Percentiles rank a stretch among this genome's conserved stretches.
phyloP scores from a whole-genome alignment of 2,797 vertebrate genomes.

The Mus spretus region DNA sequence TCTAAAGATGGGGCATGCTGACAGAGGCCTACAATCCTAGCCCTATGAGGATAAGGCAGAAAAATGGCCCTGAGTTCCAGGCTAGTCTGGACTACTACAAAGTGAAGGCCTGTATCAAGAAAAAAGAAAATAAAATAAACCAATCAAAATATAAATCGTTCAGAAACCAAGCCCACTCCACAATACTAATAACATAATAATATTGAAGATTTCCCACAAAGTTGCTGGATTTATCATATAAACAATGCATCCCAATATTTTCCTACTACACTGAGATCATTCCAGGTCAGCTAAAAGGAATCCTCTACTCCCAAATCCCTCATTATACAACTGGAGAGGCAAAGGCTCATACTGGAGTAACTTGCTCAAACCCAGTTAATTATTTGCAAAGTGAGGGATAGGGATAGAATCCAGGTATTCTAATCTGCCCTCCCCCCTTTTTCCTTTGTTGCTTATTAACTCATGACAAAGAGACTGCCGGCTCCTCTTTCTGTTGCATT shows the following conservation, averaged over 20 bases:
- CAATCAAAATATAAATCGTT: background rate
- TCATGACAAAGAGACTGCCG: constrained; percentile 64
- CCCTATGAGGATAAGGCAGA: background rate
- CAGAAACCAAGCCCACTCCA: background rate
- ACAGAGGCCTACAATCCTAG: background rate
- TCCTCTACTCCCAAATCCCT: background rate
- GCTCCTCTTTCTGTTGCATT: constrained; percentile 67
- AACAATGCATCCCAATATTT: background rate
- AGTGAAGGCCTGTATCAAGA: background rate
- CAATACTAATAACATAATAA: background rate
- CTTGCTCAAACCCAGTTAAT: constrained; percentile 62
- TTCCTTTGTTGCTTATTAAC: constrained; percentile 71
- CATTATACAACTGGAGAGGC: constrained; percentile 21
- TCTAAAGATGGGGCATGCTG: background rate
- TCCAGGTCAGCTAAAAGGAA: constrained; percentile 15
- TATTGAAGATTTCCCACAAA: background rate
- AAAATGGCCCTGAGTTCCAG: background rate
- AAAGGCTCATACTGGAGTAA: background rate
- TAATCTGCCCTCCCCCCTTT: background rate
- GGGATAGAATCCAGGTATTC: constrained; percentile 66
- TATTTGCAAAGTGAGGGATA: constrained; percentile 62
- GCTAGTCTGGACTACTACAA: background rate
- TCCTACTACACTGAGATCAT: background rate
- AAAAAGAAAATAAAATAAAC: background rate
- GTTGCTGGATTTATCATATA: background rate